Evolutionary conservation across 2,888 invertebrate species (phyloP), one percentile per base, ranked within the genome.

Genomic region (Eurytoma adleriae): DNA sequence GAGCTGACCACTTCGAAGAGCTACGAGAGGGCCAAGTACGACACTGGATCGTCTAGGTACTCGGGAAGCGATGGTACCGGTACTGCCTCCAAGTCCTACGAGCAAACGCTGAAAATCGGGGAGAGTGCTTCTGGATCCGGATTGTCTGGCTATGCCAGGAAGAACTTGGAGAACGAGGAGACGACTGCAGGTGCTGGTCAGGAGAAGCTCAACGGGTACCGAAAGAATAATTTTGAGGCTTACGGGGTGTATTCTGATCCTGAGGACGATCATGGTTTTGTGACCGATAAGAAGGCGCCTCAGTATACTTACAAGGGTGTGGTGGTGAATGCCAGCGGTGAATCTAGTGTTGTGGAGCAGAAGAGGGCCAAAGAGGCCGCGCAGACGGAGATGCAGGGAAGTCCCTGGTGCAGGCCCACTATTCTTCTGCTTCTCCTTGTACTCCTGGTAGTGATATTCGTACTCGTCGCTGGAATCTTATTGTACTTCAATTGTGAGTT

Each of bases 401-500:
- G 90, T 84, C 91, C 92, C 61, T 93, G 93, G 92, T 93, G 93
- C 88, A 91, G 92, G 84, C 93, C 93, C 3, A 92, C 93, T 0
- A 92, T 93, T 83, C 89, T 93, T 61, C 89, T 93, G 70, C 91
- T 93, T 52, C 91, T 93, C 52, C 90, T 93, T 82, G 92, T 93
- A 69, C 90, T 93, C 67, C 91, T 93, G 83, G 92, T 93, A 82
- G 91, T 93, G 81, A 91, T 93, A 80, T 93, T 93, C 87, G 92
- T 93, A 40, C 90, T 93, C 87, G 92, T 93, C 83, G 93, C 93
- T 83, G 93, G 93, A 72, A 92, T 93, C 76, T 91, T 93, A 64
- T 92, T 93, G 78, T 93, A 93, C 89, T 92, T 92, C 86, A 93
- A 93, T 89, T 93, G 93, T 93, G 91, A 91, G 93, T 93, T n/a